Evolutionary conservation across 2,113 vertebrate genomes (phyloP).

Genomic region (Grammomys surdaster): DNA sequence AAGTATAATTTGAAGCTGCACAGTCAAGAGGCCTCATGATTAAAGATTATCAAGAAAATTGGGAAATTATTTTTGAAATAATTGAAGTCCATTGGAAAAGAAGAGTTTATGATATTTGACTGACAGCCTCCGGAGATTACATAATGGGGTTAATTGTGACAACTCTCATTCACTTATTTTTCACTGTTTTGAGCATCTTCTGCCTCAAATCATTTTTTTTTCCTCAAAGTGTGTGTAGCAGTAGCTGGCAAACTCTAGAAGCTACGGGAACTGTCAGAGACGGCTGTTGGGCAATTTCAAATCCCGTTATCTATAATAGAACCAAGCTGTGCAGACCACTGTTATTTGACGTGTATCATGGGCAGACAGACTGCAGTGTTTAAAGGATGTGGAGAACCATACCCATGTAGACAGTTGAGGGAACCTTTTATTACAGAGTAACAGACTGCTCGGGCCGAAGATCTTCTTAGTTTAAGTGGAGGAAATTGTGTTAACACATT

Average conservation of each 20-base stretch:
- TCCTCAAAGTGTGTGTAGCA: background rate
- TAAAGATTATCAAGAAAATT: conserved; percentile 60
- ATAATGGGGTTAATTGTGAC: background rate
- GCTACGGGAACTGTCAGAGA: conserved; percentile 11
- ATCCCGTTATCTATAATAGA: conserved; percentile 33
- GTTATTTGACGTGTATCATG: conserved; percentile 4
- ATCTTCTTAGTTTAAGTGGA: conserved; percentile 1
- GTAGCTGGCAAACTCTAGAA: conserved; percentile 28
- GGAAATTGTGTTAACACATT: background rate
- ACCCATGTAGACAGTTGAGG: background rate
- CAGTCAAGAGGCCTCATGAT: conserved; percentile 17
- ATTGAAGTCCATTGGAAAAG: conserved; percentile 43
- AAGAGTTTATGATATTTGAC: conserved; percentile 48
- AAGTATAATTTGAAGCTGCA: conserved; percentile 66
- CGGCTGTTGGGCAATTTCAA: conserved; percentile 16
- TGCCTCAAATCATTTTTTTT: background rate
- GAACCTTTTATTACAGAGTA: background rate
- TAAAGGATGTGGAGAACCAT: background rate
- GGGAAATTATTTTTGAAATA: conserved; percentile 54
- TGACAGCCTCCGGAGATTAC: background rate
- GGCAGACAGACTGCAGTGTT: background rate
- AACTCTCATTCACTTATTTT: conserved; percentile 11
- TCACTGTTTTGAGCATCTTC: background rate
- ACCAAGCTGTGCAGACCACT: conserved; percentile 34
- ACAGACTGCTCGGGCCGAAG: background rate